phyloP scores from a whole-genome alignment of 2,888 invertebrate species.

The Coenonympha arcania region DNA sequence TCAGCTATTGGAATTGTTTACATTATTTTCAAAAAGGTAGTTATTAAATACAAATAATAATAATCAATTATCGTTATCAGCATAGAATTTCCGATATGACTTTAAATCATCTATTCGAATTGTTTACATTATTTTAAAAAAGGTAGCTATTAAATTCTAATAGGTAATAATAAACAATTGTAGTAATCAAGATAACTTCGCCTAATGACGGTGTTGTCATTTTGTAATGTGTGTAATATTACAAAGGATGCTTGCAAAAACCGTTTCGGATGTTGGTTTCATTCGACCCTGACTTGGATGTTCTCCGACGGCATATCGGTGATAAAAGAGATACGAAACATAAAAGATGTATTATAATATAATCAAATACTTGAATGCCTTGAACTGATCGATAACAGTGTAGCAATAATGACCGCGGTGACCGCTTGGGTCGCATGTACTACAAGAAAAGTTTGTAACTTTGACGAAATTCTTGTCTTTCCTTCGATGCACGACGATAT shows the following conservation, averaged over 20 bases:
- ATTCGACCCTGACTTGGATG: slow-evolving; percentile 29
- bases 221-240: slow-evolving; percentile 17
- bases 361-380: slow-evolving; percentile 16
- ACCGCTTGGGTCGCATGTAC: neutral
- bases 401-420: slow-evolving; percentile 7
- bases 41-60: neutral
- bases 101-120: neutral
- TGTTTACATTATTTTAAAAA: neutral
- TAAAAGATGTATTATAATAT: slow-evolving; percentile 15
- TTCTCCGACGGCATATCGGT: slow-evolving; percentile 22
- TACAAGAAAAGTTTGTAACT: no score
- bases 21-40: neutral
- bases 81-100: no score
- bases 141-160: neutral
- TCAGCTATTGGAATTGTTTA: no score
- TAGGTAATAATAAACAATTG: neutral
- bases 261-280: slow-evolving; percentile 24
- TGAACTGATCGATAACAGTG: slow-evolving; percentile 13
- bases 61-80: neutral
- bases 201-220: slow-evolving; percentile 9
- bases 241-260: slow-evolving; percentile 20
- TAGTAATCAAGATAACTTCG: slow-evolving; percentile 11
- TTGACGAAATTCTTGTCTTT: no score
- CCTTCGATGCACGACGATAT: no score
- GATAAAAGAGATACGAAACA: slow-evolving; percentile 15